Percentiles rank a stretch among this genome's conserved stretches.
phyloP scores from a whole-genome alignment of 2,888 invertebrate species.

The Lepidocyrtoides sp. region DNA sequence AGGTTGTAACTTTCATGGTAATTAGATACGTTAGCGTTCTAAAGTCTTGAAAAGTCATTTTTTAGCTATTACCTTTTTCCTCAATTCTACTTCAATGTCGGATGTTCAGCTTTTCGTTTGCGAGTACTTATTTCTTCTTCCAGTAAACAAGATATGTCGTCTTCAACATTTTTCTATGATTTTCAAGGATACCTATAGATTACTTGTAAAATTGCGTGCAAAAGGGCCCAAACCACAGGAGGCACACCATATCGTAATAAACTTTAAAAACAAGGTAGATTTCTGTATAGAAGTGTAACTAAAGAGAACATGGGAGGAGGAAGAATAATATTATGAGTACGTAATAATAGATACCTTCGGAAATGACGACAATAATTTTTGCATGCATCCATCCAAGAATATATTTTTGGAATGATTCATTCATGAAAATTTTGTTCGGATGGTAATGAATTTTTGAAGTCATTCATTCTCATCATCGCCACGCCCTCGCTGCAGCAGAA shows the following conservation, averaged over 20 bases:
- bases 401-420: no score
- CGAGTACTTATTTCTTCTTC: background rate
- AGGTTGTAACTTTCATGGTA: background rate
- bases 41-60: no score
- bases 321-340: background rate
- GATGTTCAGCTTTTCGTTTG: background rate
- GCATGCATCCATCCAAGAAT: background rate
- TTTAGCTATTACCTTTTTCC: background rate
- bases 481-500: no score
- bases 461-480: no score
- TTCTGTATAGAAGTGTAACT: background rate
- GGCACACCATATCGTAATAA: background rate
- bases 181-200: conserved; percentile 33
- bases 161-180: conserved; percentile 34
- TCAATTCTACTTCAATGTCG: background rate
- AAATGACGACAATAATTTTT: no score
- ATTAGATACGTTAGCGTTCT: background rate
- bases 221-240: conserved; percentile 41
- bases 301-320: background rate
- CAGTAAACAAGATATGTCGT: background rate
- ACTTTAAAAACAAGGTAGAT: background rate
- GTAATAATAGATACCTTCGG: background rate
- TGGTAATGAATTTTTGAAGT: no score
- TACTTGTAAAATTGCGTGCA: conserved; percentile 59
- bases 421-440: no score